Evolutionary conservation across 2,113 vertebrate species (phyloP).

Genomic region (Carassius carassius): DNA sequence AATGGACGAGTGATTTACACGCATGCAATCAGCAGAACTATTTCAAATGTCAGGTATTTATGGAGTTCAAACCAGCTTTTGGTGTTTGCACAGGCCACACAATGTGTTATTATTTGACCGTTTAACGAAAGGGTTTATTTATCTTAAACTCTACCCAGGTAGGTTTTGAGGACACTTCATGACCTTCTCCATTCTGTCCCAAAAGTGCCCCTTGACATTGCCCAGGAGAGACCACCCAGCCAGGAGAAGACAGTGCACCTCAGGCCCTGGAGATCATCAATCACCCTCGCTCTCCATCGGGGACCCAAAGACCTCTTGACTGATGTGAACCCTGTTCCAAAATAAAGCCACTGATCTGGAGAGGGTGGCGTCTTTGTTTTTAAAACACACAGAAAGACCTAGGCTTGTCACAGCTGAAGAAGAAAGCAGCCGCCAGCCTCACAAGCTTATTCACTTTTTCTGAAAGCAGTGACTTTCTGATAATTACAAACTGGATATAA

Average conservation of each 20-base stretch:
- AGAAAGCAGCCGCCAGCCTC: background rate
- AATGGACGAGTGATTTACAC: slow-evolving; percentile 46
- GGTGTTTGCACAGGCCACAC: background rate
- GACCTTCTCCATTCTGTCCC: slow-evolving; percentile 46
- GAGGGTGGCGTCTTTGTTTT: slow-evolving; percentile 51
- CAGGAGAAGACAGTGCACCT: slow-evolving; percentile 54
- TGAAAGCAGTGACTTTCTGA: background rate
- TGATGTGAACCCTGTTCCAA: slow-evolving; percentile 41
- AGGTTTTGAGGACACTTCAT: slow-evolving; percentile 31
- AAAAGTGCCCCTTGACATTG: slow-evolving; percentile 55
- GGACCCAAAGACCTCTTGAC: slow-evolving; percentile 44
- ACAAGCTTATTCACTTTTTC: background rate
- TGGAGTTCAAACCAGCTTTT: background rate
- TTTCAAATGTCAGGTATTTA: slow-evolving; percentile 4
- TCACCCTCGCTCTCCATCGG: slow-evolving; percentile 46
- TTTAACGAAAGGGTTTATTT: background rate
- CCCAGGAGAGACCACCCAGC: slow-evolving; percentile 61
- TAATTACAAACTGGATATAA: background rate
- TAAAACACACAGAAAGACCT: slow-evolving; percentile 46
- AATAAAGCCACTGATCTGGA: slow-evolving; percentile 50
- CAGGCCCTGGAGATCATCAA: slow-evolving; percentile 60
- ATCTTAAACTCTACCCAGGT: slow-evolving; percentile 42
- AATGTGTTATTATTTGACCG: background rate
- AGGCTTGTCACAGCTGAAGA: slow-evolving; percentile 42
- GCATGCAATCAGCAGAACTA: slow-evolving; percentile 18